Evolutionary conservation across 2,888 invertebrate genomes (phyloP).

Genomic region (Drosophila kuntzei): DNA sequence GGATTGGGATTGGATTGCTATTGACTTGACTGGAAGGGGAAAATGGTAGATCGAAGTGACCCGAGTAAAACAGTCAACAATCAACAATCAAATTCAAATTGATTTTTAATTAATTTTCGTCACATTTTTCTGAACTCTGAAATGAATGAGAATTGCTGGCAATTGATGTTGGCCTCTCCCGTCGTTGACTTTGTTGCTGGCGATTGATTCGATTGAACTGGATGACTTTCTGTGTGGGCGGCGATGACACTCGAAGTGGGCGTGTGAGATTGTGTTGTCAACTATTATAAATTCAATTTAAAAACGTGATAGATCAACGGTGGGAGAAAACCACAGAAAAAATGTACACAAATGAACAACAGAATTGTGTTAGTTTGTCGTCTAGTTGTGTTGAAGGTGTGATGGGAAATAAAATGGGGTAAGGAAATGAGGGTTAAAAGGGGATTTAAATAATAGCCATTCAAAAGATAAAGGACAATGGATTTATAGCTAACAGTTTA

Average conservation of each 20-base stretch:
- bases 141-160: conserved; percentile 51
- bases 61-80: conserved; percentile 19
- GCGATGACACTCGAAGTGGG: conserved; percentile 15
- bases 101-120: conserved; percentile 81
- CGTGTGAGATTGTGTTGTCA: conserved; percentile 58
- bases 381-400: not conserved
- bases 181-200: conserved; percentile 5
- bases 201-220: conserved; percentile 40
- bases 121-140: conserved; percentile 70
- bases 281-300: conserved; percentile 80
- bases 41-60: not conserved
- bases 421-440: not conserved
- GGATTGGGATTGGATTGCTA: conserved; percentile 1
- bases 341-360: conserved; percentile 5
- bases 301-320: conserved; percentile 53
- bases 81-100: conserved; percentile 80
- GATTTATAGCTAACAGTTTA: conserved; percentile 1
- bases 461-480: not conserved
- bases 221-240: conserved; percentile 16
- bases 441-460: not conserved
- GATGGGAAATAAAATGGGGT: not conserved
- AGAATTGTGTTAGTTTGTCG: conserved; percentile 26
- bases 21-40: not conserved
- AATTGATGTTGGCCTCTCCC: conserved; percentile 41
- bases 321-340: conserved; percentile 1